phyloP scores from a whole-genome alignment of 2,888 invertebrate species.

The Melieria crassipennis region DNA sequence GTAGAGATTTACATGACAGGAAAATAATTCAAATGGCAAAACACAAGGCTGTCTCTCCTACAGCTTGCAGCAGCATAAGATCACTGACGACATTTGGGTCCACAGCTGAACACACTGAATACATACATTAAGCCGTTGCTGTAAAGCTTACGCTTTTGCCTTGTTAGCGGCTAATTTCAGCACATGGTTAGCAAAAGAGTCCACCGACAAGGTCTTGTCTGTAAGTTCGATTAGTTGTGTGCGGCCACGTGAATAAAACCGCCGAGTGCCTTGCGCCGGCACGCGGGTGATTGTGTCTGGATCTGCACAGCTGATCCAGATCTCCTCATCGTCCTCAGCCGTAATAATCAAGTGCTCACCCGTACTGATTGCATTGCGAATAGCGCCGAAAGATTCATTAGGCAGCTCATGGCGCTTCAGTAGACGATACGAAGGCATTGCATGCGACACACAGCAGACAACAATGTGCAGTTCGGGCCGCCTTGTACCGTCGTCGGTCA shows the following conservation, averaged over 20 bases:
- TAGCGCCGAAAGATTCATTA: constrained; percentile 50
- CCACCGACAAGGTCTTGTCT: constrained; percentile 51
- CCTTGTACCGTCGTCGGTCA: constrained; percentile 8
- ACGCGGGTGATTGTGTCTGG: constrained; percentile 54
- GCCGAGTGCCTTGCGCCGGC: constrained; percentile 44
- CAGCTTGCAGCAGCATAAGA: no score
- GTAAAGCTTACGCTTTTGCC: not conserved
- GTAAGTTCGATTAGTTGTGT: constrained; percentile 57
- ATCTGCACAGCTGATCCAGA: constrained; percentile 59
- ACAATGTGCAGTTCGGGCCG: constrained; percentile 54
- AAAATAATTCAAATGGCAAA: no score
- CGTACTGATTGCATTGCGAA: constrained; percentile 53
- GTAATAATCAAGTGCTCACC: constrained; percentile 59
- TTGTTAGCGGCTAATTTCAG: constrained; percentile 53
- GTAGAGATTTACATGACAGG: no score
- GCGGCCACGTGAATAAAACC: constrained; percentile 57
- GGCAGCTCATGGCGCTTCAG: constrained; percentile 55
- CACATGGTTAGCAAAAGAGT: constrained; percentile 58
- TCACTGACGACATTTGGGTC: no score
- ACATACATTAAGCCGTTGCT: no score
- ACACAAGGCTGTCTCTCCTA: no score
- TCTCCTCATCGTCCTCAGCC: constrained; percentile 53
- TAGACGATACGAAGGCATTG: constrained; percentile 57
- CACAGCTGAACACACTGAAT: no score
- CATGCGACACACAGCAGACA: constrained; percentile 59